Evolutionary conservation across 2,113 vertebrate species (phyloP).

Genomic region (Sinocyclocheilus rhinocerous): DNA sequence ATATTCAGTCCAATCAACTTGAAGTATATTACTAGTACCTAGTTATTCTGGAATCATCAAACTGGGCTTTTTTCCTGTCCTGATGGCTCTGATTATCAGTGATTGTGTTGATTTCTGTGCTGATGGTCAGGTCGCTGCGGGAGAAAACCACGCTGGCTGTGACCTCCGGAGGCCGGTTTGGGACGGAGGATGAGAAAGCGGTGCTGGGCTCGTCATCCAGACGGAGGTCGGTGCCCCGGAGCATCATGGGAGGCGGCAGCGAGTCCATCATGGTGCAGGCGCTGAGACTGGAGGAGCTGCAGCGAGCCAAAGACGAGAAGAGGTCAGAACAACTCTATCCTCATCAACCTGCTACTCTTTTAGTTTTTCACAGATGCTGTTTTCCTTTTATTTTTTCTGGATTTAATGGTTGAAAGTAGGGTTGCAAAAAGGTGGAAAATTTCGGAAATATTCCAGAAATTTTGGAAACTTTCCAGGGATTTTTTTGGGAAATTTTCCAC

Average conservation of each 20-base stretch:
- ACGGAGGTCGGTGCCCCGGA: conserved; percentile 83
- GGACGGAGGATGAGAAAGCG: conserved; percentile 85
- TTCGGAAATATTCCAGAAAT: too few species aligned
- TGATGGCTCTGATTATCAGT: not conserved
- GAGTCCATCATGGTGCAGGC: conserved; percentile 94
- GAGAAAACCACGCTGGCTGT: conserved; percentile 90
- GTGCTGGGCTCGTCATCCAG: conserved; percentile 82
- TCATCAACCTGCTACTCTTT: not conserved
- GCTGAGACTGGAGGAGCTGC: conserved; percentile 90
- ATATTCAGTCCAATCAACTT: too few species aligned
- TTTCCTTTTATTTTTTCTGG: too few species aligned
- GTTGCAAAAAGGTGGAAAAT: too few species aligned
- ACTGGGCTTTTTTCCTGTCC: too few species aligned
- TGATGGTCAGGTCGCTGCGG: conserved; percentile 81
- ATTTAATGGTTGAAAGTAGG: too few species aligned
- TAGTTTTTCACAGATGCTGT: too few species aligned
- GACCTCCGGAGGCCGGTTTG: conserved; percentile 88
- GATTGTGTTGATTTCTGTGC: not conserved
- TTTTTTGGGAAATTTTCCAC: too few species aligned
- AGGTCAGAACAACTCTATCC: conserved; percentile 74
- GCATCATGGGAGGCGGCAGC: conserved; percentile 76
- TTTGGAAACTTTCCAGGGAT: too few species aligned
- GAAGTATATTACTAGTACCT: too few species aligned
- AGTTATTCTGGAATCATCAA: too few species aligned
- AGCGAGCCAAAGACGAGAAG: conserved; percentile 92